Evolutionary conservation across 2,113 vertebrate genomes (phyloP).

Genomic region (Sylvilagus bachmani): DNA sequence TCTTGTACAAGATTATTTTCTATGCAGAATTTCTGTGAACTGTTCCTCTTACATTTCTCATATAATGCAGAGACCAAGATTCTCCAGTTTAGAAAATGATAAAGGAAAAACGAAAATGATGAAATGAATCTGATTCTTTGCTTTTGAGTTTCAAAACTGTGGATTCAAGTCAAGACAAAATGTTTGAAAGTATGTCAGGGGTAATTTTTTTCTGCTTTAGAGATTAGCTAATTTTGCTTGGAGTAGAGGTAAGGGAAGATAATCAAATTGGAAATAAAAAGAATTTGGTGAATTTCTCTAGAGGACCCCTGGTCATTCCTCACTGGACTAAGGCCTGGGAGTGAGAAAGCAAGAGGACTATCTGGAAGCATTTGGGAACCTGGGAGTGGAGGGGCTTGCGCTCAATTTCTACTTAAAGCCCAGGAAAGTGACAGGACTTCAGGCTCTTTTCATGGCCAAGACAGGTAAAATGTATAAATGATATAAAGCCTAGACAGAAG

Average conservation of each 20-base stretch:
- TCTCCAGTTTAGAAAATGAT: neutral
- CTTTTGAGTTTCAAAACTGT: neutral
- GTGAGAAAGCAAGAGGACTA: neutral
- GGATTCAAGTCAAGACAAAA: neutral
- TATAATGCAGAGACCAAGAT: neutral
- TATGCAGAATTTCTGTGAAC: neutral
- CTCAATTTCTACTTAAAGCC: neutral
- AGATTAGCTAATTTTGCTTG: neutral
- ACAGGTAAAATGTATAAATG: neutral
- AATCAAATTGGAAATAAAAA: neutral
- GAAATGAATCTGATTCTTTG: neutral
- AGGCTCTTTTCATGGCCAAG: neutral
- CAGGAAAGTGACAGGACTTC: neutral
- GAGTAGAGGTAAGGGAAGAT: neutral
- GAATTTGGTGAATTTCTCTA: neutral
- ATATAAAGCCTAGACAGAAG: neutral
- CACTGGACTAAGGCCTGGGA: neutral
- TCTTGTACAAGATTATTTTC: neutral
- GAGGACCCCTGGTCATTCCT: neutral
- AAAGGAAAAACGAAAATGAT: neutral
- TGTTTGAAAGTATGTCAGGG: neutral
- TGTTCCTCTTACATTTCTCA: neutral
- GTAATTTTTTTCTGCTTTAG: neutral
- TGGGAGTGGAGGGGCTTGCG: rapidly evolving
- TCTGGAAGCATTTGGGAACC: neutral